These are phyloP conservation scores for Pterocles burchelli DNA, from an alignment of 2,113 vertebrate genomes.

Conservation along the genomic window DNA sequence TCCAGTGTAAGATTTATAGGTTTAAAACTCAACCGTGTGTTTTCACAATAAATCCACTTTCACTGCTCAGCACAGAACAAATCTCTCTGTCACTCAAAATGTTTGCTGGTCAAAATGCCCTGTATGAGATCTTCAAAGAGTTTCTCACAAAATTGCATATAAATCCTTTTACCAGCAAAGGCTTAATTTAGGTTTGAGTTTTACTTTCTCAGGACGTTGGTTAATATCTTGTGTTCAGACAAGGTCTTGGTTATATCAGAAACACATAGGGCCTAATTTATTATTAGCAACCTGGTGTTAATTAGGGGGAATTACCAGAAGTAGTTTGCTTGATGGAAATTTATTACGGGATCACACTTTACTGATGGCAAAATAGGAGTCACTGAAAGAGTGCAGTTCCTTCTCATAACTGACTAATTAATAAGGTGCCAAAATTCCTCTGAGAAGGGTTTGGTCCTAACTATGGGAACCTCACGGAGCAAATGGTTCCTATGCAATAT, in stretches of 20 bases:
- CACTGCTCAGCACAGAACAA: constrained; percentile 71
- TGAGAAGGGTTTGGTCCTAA: constrained; percentile 74
- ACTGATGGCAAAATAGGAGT: constrained; percentile 80
- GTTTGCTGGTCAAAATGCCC: constrained; percentile 71
- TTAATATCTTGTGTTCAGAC: constrained; percentile 74
- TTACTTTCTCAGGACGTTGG: constrained; percentile 69
- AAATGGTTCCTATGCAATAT: constrained; percentile 73
- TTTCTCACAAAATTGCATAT: constrained; percentile 71
- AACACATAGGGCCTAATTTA: constrained; percentile 80
- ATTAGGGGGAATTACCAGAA: constrained; percentile 86
- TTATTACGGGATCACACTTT: constrained; percentile 81
- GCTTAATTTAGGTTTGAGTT: constrained; percentile 76
- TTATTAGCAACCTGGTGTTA: constrained; percentile 84
- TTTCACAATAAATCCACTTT: constrained; percentile 80
- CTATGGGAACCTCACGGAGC: constrained; percentile 69
- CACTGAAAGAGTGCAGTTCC: constrained; percentile 81
- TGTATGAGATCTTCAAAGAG: constrained; percentile 75
- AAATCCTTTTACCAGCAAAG: constrained; percentile 75
- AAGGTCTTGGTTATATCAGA: constrained; percentile 86
- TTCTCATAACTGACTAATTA: constrained; percentile 82
- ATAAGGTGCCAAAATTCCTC: constrained; percentile 82
- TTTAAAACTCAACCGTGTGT: constrained; percentile 72
- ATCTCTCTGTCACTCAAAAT: constrained; percentile 67
- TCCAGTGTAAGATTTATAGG: constrained; percentile 78
- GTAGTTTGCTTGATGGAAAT: constrained; percentile 82